A percentile compares a stretch with the other conserved stretches of the same genome.
Conservation (phyloP, 2,113 vertebrate species). For the Hiodon alosoides region DNA sequence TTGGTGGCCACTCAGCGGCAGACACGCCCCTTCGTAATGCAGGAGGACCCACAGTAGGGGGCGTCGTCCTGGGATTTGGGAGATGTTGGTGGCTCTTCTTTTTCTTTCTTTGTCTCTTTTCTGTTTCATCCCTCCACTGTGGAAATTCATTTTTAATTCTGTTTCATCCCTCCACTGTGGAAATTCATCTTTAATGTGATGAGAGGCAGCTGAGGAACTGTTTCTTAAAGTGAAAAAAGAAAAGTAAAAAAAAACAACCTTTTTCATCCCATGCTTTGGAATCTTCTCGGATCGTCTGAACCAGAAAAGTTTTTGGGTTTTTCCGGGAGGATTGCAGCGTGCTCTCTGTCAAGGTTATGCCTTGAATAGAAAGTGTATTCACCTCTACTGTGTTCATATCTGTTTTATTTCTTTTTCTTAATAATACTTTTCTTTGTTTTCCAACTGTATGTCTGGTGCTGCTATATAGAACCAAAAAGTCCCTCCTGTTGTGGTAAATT, state of each 20-base stretch:
- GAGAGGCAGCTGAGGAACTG: slow-evolving; percentile 1
- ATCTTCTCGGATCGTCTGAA: neutral
- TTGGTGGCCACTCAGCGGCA: neutral
- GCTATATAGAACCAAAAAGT: no score
- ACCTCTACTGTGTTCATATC: neutral
- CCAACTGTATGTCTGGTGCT: no score
- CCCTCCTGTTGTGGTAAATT: no score
- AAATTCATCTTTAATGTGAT: slow-evolving; percentile 26
- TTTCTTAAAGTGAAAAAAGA: neutral
- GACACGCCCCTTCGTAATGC: slow-evolving; percentile 18
- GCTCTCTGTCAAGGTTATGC: no score
- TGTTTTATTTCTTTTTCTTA: neutral
- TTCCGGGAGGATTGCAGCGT: no score
- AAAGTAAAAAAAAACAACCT: neutral
- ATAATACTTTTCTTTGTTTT: neutral
- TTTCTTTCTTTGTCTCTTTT: neutral
- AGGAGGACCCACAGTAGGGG: slow-evolving; percentile 12
- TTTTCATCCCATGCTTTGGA: neutral
- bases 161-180: neutral
- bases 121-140: neutral
- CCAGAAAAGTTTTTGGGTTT: neutral
- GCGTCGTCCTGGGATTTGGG: slow-evolving; percentile 14
- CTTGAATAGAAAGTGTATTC: no score
- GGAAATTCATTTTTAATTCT: no score
- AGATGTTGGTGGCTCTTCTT: slow-evolving; percentile 24